A percentile compares a stretch with the other conserved stretches of the same genome.
These are phyloP conservation scores for Xenotilapia flavipinnis DNA, from an alignment of 2,113 vertebrate species.

Conservation along the genomic window DNA sequence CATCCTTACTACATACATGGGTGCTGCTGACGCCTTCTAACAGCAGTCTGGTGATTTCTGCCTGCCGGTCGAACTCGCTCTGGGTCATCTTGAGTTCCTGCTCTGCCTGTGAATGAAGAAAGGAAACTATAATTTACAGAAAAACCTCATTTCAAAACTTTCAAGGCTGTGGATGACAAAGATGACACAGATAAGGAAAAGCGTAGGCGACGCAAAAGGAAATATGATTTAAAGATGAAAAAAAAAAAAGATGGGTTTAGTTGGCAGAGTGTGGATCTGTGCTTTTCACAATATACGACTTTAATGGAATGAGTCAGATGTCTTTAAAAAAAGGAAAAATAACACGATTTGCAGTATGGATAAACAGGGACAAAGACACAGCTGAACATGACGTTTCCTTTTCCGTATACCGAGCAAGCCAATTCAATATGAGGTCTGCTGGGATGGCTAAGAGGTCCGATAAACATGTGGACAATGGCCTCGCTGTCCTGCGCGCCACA, in stretches of 20 bases:
- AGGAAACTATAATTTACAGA: not conserved
- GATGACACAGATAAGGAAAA: not conserved
- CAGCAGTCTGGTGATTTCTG: slow-evolving; percentile 94
- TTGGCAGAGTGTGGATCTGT: not conserved
- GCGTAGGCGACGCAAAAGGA: not conserved
- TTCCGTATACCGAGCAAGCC: slow-evolving; percentile 1
- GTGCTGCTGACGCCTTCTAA: slow-evolving; percentile 80
- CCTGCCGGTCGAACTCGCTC: slow-evolving; percentile 96
- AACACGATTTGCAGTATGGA: not conserved
- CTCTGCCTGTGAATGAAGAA: slow-evolving; percentile 76
- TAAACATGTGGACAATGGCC: slow-evolving; percentile 31
- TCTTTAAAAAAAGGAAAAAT: not conserved
- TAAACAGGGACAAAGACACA: not conserved
- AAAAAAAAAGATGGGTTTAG: not conserved
- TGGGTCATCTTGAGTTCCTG: slow-evolving; percentile 95
- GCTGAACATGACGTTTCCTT: not conserved
- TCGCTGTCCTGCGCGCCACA: not conserved
- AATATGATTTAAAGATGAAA: not conserved
- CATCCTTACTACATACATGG: slow-evolving; percentile 74
- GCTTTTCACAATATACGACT: not conserved
- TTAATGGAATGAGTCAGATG: not conserved
- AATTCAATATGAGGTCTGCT: not conserved
- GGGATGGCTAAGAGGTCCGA: not conserved
- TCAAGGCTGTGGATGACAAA: not conserved
- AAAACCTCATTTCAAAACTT: not conserved